Percentiles rank a stretch among this genome's conserved stretches.
phyloP scores from a whole-genome alignment of 2,888 invertebrate genomes.

The Aspidiotus destructor region DNA sequence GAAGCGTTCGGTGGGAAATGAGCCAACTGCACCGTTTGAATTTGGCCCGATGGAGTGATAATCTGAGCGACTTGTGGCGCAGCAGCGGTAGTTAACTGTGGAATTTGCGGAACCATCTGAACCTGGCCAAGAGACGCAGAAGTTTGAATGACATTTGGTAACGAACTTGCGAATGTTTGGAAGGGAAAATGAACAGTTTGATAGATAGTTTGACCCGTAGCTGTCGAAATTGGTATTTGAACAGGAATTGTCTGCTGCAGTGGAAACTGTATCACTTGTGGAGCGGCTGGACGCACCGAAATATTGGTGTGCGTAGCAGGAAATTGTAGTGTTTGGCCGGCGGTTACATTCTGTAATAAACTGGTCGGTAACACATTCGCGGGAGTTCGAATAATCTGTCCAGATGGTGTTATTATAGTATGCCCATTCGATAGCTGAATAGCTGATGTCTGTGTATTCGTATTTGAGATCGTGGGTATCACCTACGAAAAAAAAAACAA shows the following conservation, averaged over 20 bases:
- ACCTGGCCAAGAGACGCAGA: constrained; percentile 45
- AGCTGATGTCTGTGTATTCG: constrained; percentile 8
- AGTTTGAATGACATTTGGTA: constrained; percentile 51
- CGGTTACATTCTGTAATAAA: constrained; percentile 53
- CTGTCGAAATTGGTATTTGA: constrained; percentile 76
- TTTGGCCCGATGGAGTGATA: constrained; percentile 77
- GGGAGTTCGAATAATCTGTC: constrained; percentile 59
- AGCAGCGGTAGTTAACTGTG: constrained; percentile 57
- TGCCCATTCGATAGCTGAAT: constrained; percentile 45
- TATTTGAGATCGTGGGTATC: constrained; percentile 66
- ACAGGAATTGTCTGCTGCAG: constrained; percentile 70
- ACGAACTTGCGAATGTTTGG: constrained; percentile 58
- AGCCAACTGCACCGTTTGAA: constrained; percentile 79
- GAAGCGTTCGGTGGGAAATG: constrained; percentile 26
- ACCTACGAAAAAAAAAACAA: too few species aligned
- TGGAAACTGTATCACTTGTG: constrained; percentile 56
- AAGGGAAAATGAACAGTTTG: constrained; percentile 92
- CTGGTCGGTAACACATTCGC: constrained; percentile 52
- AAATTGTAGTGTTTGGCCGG: constrained; percentile 56
- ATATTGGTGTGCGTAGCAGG: constrained; percentile 58
- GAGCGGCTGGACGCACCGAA: constrained; percentile 52
- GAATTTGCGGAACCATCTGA: constrained; percentile 73
- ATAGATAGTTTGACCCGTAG: constrained; percentile 85
- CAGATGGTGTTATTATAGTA: constrained; percentile 47
- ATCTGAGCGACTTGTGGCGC: constrained; percentile 68